Evolutionary conservation across 1,140 invertebrate species (phyloP).

Genomic region (Brachionus calyciflorus): DNA sequence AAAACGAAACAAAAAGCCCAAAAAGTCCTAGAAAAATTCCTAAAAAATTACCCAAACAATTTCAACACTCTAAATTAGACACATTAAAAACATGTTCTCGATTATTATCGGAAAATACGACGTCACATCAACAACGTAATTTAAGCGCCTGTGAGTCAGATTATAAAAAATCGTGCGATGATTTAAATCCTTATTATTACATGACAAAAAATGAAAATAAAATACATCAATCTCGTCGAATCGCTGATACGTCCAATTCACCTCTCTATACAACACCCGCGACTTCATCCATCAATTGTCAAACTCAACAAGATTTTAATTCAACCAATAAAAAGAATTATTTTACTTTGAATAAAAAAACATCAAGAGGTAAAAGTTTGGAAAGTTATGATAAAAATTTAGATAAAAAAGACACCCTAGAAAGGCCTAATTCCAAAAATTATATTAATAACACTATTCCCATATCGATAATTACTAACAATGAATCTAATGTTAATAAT

Average conservation of each 20-base stretch:
- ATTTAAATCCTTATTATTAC: constrained; percentile 32
- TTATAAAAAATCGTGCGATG: background rate
- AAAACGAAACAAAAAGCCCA: background rate
- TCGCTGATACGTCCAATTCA: background rate
- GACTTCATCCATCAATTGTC: background rate
- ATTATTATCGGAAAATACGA: background rate
- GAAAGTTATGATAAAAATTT: constrained; percentile 11
- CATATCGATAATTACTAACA: too few species aligned
- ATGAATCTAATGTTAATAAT: background rate
- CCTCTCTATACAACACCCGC: background rate
- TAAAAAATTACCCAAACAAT: constrained; percentile 12
- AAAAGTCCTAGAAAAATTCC: background rate
- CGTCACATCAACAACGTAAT: background rate
- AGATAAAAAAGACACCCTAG: background rate
- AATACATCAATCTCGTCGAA: background rate
- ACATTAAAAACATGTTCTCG: constrained; percentile 11
- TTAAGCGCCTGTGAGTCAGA: constrained; percentile 2
- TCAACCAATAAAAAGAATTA: too few species aligned
- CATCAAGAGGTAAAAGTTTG: constrained; percentile 16
- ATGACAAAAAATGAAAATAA: background rate
- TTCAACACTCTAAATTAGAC: constrained; percentile 13
- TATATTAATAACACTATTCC: background rate
- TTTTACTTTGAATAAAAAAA: too few species aligned
- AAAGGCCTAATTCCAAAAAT: background rate
- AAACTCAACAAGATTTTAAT: too few species aligned